A percentile compares a stretch with the other conserved stretches of the same genome.
phyloP scores from a whole-genome alignment of 2,113 vertebrate genomes.

The Corythornis madagascariensis region DNA sequence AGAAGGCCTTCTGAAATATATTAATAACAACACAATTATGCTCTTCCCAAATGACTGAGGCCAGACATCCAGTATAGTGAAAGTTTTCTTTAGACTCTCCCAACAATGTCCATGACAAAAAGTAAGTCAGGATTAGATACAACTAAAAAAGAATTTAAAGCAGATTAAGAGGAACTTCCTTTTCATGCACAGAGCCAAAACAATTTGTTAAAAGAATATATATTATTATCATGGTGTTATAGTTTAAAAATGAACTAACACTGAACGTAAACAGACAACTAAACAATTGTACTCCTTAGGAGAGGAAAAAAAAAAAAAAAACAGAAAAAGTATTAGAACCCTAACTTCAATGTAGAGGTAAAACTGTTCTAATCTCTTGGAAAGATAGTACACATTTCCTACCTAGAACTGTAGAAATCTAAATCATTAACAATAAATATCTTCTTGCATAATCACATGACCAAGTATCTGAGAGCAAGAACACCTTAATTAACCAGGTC shows the following conservation, averaged over 20 bases:
- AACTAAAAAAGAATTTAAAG: background rate
- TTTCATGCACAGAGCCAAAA: rapidly evolving
- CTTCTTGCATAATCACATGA: constrained; percentile 42
- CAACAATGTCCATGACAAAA: background rate
- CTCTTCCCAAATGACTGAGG: background rate
- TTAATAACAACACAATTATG: background rate
- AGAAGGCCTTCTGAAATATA: background rate
- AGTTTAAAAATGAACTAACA: background rate
- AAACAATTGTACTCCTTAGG: background rate
- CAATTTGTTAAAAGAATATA: background rate
- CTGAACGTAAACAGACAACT: background rate
- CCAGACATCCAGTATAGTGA: background rate
- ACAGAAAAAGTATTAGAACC: background rate
- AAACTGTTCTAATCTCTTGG: background rate
- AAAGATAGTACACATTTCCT: background rate
- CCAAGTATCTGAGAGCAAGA: constrained; percentile 8
- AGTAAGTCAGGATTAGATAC: background rate
- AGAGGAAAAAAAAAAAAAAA: background rate
- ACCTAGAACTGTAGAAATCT: background rate
- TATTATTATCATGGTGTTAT: background rate
- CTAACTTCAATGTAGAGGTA: background rate
- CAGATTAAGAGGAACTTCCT: background rate
- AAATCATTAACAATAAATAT: background rate
- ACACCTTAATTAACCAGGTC: constrained; percentile 55
- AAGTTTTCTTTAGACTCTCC: background rate